Conservation (phyloP, 2,888 invertebrate genomes). For the Thymelicus acteon region DNA sequence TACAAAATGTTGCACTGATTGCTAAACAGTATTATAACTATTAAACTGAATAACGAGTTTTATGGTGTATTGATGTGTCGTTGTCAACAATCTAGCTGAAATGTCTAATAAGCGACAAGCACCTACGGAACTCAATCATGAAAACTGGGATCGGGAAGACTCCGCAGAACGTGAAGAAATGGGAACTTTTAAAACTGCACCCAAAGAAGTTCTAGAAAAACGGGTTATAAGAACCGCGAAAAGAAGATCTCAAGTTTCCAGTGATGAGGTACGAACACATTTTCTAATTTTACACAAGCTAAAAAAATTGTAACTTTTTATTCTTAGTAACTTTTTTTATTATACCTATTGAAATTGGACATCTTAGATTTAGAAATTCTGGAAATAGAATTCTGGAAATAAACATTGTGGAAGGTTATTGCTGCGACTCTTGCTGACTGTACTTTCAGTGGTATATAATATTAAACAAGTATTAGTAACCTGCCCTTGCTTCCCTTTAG, state of each 20-base stretch:
- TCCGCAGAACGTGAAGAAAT: constrained; percentile 87
- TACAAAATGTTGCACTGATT: not conserved
- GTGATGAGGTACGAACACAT: constrained; percentile 55
- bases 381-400: no score
- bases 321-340: no score
- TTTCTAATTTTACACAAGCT: no score
- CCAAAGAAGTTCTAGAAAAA: constrained; percentile 88
- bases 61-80: no score
- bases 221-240: constrained; percentile 92
- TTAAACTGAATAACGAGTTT: not conserved
- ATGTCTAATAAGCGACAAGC: constrained; percentile 92
- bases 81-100: not conserved
- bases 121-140: constrained; percentile 90
- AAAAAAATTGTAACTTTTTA: no score
- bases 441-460: no score
- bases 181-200: constrained; percentile 87
- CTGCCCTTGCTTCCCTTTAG: no score
- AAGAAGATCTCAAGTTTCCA: constrained; percentile 76
- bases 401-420: no score
- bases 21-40: not conserved
- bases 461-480: no score
- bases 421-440: no score
- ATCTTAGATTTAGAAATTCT: no score
- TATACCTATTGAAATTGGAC: no score
- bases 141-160: constrained; percentile 94